Conservation (phyloP, 2,797 vertebrate species). For the Artibeus jamaicensis region DNA sequence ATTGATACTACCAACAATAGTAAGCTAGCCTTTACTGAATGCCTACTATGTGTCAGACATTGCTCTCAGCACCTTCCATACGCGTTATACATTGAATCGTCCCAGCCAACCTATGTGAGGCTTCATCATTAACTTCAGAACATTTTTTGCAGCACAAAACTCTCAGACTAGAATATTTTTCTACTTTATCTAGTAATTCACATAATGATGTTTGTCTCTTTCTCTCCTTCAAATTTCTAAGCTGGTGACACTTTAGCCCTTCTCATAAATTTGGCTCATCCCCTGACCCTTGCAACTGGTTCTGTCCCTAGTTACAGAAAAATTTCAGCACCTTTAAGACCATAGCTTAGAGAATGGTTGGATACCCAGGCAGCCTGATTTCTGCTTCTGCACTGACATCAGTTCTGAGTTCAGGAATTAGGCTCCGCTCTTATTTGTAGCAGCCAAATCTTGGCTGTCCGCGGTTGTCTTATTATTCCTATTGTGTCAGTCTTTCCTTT, state of each 20-base stretch:
- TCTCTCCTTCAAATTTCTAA: conserved; percentile 11
- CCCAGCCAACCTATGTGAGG: background rate
- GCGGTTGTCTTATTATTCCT: background rate
- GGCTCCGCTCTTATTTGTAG: background rate
- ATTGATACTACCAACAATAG: background rate
- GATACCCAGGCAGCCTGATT: background rate
- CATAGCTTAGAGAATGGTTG: background rate
- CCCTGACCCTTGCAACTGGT: background rate
- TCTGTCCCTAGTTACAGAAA: background rate
- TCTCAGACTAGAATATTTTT: background rate
- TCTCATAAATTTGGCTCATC: background rate
- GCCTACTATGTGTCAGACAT: background rate
- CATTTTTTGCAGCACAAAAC: background rate
- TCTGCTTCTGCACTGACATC: background rate
- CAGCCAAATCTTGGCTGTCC: background rate
- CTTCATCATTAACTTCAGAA: background rate
- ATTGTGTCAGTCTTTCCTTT: background rate
- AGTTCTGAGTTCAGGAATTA: background rate
- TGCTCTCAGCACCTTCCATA: background rate
- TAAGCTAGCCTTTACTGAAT: background rate
- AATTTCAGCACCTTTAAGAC: background rate
- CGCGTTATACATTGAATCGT: background rate
- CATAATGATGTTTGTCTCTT: background rate
- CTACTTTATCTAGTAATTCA: background rate
- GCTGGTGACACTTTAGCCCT: background rate